Conservation (phyloP, 2,797 vertebrate species). For the Fistularia commersonii region DNA sequence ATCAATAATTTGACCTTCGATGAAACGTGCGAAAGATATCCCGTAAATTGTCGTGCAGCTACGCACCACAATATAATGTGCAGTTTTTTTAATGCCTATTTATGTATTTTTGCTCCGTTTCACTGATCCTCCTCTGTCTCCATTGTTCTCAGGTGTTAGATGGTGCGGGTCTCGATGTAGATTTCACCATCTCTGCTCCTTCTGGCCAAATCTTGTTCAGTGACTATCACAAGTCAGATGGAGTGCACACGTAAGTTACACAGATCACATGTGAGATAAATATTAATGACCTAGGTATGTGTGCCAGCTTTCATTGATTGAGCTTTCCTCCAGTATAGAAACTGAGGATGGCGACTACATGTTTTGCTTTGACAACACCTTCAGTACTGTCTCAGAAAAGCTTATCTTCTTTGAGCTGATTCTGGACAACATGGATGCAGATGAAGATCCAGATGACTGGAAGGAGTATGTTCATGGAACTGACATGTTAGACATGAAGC, state of each 20-base stretch:
- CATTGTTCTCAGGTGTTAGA: conserved; percentile 83
- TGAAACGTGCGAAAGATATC: no score
- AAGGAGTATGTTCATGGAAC: conserved; percentile 90
- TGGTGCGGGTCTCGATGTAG: conserved; percentile 92
- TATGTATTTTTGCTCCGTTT: conserved; percentile 1
- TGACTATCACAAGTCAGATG: conserved; percentile 93
- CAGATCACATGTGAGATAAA: no score
- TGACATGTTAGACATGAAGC: conserved; percentile 93
- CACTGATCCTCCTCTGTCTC: background rate
- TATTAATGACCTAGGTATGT: background rate
- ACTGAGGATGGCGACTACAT: conserved; percentile 95
- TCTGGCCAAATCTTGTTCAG: conserved; percentile 82
- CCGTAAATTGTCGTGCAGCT: no score
- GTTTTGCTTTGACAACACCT: conserved; percentile 98
- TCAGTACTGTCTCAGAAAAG: conserved; percentile 93
- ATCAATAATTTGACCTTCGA: background rate
- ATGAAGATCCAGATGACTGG: conserved; percentile 87
- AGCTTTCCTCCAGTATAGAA: conserved; percentile 79
- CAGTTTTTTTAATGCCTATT: background rate
- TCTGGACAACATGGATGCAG: conserved; percentile 89
- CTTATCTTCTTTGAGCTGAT: conserved; percentile 98
- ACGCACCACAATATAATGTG: no score
- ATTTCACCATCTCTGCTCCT: conserved; percentile 89
- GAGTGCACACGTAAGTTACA: conserved; percentile 92
- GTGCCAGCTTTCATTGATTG: background rate